Conservation (phyloP, 2,113 vertebrate species). For the Vidua chalybeata region DNA sequence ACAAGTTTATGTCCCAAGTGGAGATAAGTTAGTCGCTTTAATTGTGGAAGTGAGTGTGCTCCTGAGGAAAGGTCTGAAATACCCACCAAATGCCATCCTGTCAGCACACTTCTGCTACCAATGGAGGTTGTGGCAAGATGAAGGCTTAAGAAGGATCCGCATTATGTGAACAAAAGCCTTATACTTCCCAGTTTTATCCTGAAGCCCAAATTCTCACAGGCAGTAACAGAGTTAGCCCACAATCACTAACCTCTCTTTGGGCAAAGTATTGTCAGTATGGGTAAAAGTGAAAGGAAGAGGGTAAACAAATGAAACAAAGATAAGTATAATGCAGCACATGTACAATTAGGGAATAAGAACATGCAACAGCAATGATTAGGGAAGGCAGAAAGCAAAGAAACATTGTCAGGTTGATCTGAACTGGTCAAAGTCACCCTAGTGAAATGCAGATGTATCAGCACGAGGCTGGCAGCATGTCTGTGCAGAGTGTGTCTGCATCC, state of each 20-base stretch:
- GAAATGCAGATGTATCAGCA: neutral
- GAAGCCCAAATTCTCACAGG: neutral
- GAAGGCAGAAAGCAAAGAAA: neutral
- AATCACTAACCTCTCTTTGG: neutral
- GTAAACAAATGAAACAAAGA: neutral
- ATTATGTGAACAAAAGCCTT: neutral
- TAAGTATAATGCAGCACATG: neutral
- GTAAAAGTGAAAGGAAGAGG: neutral
- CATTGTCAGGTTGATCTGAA: neutral
- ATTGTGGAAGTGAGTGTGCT: neutral
- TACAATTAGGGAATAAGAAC: neutral
- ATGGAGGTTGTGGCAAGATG: neutral
- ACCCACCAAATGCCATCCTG: neutral
- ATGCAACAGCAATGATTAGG: neutral
- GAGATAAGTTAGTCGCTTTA: neutral
- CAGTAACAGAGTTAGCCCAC: neutral
- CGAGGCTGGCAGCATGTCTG: neutral
- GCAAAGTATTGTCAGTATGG: accelerated
- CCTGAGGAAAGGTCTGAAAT: neutral
- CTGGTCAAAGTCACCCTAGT: neutral
- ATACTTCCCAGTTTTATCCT: neutral
- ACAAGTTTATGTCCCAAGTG: neutral
- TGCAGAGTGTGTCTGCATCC: neutral
- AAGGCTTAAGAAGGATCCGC: neutral
- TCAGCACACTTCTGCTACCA: neutral